phyloP scores from a whole-genome alignment of 2,113 vertebrate species.

The Hippocampus mohnikei region DNA sequence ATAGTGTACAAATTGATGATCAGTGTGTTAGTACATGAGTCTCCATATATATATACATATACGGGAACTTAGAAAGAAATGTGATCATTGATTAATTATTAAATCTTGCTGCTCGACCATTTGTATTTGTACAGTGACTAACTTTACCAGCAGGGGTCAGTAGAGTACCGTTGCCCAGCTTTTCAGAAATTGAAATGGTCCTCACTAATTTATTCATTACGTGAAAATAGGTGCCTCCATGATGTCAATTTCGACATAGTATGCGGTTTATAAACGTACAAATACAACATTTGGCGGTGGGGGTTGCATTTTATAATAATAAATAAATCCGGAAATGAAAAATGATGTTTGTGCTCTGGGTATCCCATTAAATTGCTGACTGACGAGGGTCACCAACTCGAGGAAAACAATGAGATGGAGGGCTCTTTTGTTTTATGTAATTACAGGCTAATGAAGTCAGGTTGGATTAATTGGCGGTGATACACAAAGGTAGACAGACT shows the following conservation, averaged over 20 bases:
- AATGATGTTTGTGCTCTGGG: slow-evolving; percentile 22
- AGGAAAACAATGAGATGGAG: slow-evolving; percentile 8
- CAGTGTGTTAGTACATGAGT: too few relatives aligned
- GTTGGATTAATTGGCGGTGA: slow-evolving; percentile 24
- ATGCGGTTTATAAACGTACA: neutral
- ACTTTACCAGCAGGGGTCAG: slow-evolving; percentile 63
- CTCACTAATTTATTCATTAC: slow-evolving; percentile 13
- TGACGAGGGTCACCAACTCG: slow-evolving; percentile 33
- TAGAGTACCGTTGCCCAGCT: slow-evolving; percentile 46
- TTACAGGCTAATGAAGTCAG: slow-evolving; percentile 43
- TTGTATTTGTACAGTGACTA: neutral
- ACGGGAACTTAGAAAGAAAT: neutral
- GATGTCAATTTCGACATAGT: neutral
- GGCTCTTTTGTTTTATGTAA: slow-evolving; percentile 29
- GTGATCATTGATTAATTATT: neutral
- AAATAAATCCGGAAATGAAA: slow-evolving; percentile 3
- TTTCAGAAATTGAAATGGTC: neutral
- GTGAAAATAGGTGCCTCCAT: neutral
- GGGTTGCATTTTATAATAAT: neutral
- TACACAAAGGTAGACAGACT: slow-evolving; percentile 34
- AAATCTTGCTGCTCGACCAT: neutral
- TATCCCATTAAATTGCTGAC: slow-evolving; percentile 31
- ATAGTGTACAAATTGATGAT: neutral
- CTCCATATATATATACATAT: too few relatives aligned
- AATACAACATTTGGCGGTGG: neutral